phyloP scores from a whole-genome alignment of 2,888 invertebrate species.

The Acheta domesticus region DNA sequence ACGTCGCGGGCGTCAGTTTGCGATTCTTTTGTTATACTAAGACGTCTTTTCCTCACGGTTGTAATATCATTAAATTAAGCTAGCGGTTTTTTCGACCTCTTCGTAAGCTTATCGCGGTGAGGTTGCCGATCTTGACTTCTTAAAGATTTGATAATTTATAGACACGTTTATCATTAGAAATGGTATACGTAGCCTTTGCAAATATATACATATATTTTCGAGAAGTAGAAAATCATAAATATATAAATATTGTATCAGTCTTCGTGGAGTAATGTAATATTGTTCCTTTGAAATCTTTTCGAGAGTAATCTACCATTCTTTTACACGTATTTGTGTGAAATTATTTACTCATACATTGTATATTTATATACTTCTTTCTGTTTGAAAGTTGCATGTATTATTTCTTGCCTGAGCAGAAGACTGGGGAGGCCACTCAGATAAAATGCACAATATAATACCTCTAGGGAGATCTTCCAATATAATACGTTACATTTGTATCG shows the following conservation, averaged over 20 bases:
- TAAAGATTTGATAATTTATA: background rate
- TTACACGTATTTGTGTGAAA: background rate
- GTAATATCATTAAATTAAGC: background rate
- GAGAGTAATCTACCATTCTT: background rate
- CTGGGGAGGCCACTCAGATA: too few species aligned
- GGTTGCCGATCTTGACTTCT: background rate
- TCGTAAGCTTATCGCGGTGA: background rate
- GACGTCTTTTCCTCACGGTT: background rate
- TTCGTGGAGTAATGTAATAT: background rate
- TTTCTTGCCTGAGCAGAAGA: background rate
- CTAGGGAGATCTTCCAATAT: background rate
- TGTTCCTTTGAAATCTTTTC: background rate
- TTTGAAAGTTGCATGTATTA: background rate
- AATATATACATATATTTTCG: background rate
- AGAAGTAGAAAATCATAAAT: background rate
- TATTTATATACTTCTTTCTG: background rate
- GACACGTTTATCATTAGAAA: conserved; percentile 18
- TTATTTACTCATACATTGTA: background rate
- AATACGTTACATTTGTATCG: too few species aligned
- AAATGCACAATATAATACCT: background rate
- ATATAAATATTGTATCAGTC: background rate
- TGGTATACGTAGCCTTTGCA: conserved; percentile 4
- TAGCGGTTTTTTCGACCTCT: background rate
- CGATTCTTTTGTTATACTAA: background rate
- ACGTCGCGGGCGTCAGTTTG: background rate